These are phyloP conservation scores for Agrotis exclamationis DNA, from an alignment of 2,888 invertebrate genomes.

Conservation along the genomic window DNA sequence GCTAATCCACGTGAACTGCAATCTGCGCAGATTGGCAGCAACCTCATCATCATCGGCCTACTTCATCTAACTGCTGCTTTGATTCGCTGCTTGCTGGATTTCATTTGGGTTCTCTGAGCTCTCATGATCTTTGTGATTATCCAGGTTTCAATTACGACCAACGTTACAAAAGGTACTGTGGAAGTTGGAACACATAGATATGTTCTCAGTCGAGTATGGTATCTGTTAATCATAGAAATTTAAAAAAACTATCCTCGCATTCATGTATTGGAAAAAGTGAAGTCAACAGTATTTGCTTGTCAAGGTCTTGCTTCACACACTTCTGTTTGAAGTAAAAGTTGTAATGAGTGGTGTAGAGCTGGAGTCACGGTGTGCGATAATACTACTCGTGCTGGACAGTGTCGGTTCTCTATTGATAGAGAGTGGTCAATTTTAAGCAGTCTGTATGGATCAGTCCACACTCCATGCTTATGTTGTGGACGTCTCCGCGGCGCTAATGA, in stretches of 20 bases:
- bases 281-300: not conserved
- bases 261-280: not conserved
- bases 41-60: conserved; percentile 37
- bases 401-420: too few relatives aligned
- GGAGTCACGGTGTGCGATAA: too few relatives aligned
- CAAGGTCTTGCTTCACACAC: conserved; percentile 2
- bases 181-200: too few relatives aligned
- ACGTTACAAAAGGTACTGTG: too few relatives aligned
- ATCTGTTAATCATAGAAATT: too few relatives aligned
- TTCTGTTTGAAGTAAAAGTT: conserved; percentile 23
- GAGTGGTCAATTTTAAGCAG: too few relatives aligned
- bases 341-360: conserved; percentile 12
- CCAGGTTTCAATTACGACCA: too few relatives aligned
- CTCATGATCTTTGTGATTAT: not conserved
- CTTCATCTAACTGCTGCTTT: conserved; percentile 22
- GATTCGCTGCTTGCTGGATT: conserved; percentile 7
- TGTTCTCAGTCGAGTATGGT: too few relatives aligned
- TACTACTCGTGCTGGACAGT: too few relatives aligned
- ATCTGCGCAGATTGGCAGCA: conserved; percentile 50
- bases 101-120: not conserved
- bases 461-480: not conserved
- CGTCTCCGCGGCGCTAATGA: conserved; percentile 52
- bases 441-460: too few relatives aligned
- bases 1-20: conserved; percentile 25
- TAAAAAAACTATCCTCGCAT: not conserved